phyloP scores from a whole-genome alignment of 2,888 invertebrate genomes.

The Lasioglossum leucozonium region DNA sequence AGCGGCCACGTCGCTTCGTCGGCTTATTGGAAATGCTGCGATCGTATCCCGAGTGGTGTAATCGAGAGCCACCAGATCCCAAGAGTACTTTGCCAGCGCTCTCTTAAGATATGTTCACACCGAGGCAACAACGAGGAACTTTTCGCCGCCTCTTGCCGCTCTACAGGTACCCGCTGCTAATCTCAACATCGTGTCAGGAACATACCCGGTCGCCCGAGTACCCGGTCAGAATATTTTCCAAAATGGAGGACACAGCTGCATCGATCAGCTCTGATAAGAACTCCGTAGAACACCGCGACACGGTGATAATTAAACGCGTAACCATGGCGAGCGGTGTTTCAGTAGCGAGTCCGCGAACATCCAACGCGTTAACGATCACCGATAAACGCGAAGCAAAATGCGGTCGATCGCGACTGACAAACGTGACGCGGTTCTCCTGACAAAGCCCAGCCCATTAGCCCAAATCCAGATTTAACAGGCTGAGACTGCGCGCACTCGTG shows the following conservation, averaged over 20 bases:
- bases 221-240: no score
- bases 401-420: slow-evolving; percentile 40
- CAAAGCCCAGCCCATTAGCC: slow-evolving; percentile 53
- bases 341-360: slow-evolving; percentile 30
- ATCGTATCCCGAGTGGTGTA: slow-evolving; percentile 54
- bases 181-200: no score
- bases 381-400: slow-evolving; percentile 39
- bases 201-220: no score
- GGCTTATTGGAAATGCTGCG: slow-evolving; percentile 50
- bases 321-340: slow-evolving; percentile 17
- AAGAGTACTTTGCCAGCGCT: slow-evolving; percentile 38
- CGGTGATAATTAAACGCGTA: slow-evolving; percentile 43
- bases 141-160: not conserved
- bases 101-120: not conserved
- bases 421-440: slow-evolving; percentile 41
- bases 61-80: slow-evolving; percentile 56
- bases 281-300: not conserved
- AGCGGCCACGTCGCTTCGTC: slow-evolving; percentile 9
- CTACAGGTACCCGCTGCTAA: no score
- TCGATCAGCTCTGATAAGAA: not conserved
- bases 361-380: slow-evolving; percentile 29
- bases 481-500: no score
- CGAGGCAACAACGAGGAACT: not conserved
- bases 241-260: no score
- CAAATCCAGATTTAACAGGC: slow-evolving; percentile 68